Conservation (phyloP, 2,113 vertebrate genomes). For the Melanerpes aurifrons region DNA sequence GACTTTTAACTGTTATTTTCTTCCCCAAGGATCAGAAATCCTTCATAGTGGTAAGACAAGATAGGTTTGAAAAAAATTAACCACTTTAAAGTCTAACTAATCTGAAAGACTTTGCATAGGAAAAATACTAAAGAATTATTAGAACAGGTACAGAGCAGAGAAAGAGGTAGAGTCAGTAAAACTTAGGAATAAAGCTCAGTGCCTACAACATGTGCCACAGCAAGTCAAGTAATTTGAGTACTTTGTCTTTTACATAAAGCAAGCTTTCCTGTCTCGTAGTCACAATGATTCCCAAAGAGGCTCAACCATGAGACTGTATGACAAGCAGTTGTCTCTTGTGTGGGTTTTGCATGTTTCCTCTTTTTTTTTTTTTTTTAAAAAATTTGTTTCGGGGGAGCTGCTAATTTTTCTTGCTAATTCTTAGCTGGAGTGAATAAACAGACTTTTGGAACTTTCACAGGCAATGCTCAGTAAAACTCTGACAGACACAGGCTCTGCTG, state of each 20-base stretch:
- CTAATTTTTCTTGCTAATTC: not conserved
- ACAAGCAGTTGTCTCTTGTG: not conserved
- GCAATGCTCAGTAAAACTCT: not conserved
- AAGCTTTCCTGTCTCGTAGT: not conserved
- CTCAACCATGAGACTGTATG: not conserved
- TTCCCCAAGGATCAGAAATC: slow-evolving; percentile 11
- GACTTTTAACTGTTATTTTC: not conserved
- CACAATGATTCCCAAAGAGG: not conserved
- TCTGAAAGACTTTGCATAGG: not conserved
- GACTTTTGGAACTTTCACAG: not conserved
- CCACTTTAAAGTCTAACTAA: not conserved
- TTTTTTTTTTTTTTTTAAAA: not conserved
- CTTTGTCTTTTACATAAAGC: not conserved
- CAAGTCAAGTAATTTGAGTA: not conserved
- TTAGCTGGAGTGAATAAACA: not conserved
- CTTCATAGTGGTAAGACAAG: not conserved
- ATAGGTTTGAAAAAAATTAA: not conserved
- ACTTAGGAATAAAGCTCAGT: not conserved
- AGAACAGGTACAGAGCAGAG: not conserved
- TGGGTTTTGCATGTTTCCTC: not conserved
- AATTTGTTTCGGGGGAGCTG: not conserved
- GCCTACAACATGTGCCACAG: not conserved
- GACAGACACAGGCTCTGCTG: not conserved
- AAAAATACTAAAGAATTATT: not conserved
- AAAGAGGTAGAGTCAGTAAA: not conserved